A percentile compares a stretch with the other conserved stretches of the same genome.
These are phyloP conservation scores for Peromyscus melanophrys DNA, from an alignment of 2,797 vertebrate species.

Conservation along the genomic window DNA sequence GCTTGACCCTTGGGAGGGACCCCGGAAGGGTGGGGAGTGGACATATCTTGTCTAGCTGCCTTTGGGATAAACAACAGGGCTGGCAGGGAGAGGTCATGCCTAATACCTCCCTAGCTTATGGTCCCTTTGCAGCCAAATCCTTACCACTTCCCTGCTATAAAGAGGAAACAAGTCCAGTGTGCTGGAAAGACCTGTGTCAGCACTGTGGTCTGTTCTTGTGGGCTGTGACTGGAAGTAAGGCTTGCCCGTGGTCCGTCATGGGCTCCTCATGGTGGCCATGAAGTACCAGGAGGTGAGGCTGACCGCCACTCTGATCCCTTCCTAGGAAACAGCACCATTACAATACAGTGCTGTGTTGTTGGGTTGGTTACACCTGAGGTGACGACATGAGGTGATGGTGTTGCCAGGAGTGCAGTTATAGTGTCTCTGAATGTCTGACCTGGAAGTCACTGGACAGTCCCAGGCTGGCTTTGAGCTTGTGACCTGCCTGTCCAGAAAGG, in stretches of 20 bases:
- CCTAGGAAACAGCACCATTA: not conserved
- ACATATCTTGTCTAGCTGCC: not conserved
- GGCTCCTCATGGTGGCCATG: rapidly evolving
- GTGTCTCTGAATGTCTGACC: not conserved
- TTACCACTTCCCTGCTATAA: not conserved
- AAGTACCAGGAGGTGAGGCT: not conserved
- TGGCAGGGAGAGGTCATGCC: not conserved
- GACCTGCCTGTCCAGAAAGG: not conserved
- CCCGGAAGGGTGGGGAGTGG: not conserved
- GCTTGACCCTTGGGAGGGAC: not conserved
- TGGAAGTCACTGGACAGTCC: not conserved
- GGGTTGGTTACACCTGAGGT: not conserved
- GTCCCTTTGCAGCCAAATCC: not conserved
- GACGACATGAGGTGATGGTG: not conserved
- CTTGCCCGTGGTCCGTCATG: not conserved
- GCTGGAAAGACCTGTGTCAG: not conserved
- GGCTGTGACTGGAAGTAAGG: not conserved
- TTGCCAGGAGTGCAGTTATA: not conserved
- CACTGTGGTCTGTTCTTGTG: too few relatives aligned
- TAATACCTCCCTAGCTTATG: not conserved
- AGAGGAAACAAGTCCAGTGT: not conserved
- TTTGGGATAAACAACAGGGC: not conserved
- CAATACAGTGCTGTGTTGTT: not conserved
- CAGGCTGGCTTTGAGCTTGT: not conserved
- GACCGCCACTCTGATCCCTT: not conserved